These are phyloP conservation scores for Scarus forsteni DNA, from an alignment of 2,797 vertebrate species.

Conservation along the genomic window DNA sequence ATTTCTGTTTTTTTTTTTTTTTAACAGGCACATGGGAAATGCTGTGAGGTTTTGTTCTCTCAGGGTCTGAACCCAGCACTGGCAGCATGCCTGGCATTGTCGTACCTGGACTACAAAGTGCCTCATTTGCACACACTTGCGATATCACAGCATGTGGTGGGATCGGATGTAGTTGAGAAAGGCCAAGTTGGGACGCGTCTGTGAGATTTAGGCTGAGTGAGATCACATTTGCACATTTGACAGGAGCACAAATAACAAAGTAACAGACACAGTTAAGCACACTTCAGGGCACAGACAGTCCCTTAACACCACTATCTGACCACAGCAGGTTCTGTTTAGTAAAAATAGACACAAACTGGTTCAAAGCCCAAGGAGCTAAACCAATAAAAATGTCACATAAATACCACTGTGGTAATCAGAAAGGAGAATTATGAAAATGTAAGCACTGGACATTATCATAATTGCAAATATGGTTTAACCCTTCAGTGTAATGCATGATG, in stretches of 20 bases:
- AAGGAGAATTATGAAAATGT: not conserved
- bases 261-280: slow-evolving; percentile 56
- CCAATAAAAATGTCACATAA: slow-evolving; percentile 19
- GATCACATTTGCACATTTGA: slow-evolving; percentile 53
- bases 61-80: not conserved
- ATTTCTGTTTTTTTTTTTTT: slow-evolving; percentile 6
- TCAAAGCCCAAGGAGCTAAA: slow-evolving; percentile 28
- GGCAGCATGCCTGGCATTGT: slow-evolving; percentile 14
- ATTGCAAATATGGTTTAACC: too few relatives aligned
- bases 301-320: slow-evolving; percentile 56
- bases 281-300: slow-evolving; percentile 47
- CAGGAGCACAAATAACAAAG: slow-evolving; percentile 43
- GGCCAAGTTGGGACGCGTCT: slow-evolving; percentile 12
- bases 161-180: not conserved
- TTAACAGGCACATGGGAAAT: not conserved
- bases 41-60: not conserved
- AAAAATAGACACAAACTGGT: slow-evolving; percentile 49
- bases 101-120: slow-evolving; percentile 9
- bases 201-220: slow-evolving; percentile 28
- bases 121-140: slow-evolving; percentile 29
- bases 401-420: slow-evolving; percentile 1
- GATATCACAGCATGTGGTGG: slow-evolving; percentile 4
- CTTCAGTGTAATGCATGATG: too few relatives aligned
- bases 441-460: too few relatives aligned
- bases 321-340: slow-evolving; percentile 44